Percentiles rank a stretch among this genome's conserved stretches.
Conservation (phyloP, 2,113 vertebrate genomes). For the Tamias sibiricus region DNA sequence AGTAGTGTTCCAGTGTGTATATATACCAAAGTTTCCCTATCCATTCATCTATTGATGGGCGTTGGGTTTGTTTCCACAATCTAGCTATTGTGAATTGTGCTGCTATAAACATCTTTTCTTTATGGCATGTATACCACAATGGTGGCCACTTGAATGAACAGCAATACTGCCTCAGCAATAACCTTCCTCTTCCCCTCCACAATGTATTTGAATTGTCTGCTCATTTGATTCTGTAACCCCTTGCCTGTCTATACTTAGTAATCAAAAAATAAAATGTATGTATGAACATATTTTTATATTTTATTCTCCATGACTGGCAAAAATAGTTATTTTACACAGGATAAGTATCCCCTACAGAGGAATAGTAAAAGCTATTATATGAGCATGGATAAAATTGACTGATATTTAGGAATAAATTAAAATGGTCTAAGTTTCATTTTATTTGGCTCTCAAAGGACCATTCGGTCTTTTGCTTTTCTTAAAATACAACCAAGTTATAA, state of each 20-base stretch:
- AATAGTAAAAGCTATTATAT: background rate
- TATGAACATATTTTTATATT: background rate
- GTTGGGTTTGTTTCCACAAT: no score
- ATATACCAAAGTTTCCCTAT: no score
- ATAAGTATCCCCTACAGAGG: background rate
- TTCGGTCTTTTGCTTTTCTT: slow-evolving; percentile 51
- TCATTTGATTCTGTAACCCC: background rate
- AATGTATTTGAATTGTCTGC: background rate
- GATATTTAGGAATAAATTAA: slow-evolving; percentile 36
- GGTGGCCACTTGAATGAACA: background rate
- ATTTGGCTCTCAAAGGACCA: slow-evolving; percentile 38
- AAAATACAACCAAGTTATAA: slow-evolving; percentile 27
- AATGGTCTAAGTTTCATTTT: slow-evolving; percentile 45
- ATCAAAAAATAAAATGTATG: background rate
- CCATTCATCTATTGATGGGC: no score
- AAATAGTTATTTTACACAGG: background rate
- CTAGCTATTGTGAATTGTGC: no score
- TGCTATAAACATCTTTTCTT: background rate
- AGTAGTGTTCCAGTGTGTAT: no score
- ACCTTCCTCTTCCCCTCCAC: background rate
- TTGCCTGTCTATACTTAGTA: background rate
- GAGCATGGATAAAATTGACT: background rate
- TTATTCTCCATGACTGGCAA: background rate
- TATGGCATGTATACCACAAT: fast-evolving
- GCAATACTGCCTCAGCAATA: background rate